A percentile compares a stretch with the other conserved stretches of the same genome.
Conservation (phyloP, 2,113 vertebrate species). For the Megatriorchis doriae region DNA sequence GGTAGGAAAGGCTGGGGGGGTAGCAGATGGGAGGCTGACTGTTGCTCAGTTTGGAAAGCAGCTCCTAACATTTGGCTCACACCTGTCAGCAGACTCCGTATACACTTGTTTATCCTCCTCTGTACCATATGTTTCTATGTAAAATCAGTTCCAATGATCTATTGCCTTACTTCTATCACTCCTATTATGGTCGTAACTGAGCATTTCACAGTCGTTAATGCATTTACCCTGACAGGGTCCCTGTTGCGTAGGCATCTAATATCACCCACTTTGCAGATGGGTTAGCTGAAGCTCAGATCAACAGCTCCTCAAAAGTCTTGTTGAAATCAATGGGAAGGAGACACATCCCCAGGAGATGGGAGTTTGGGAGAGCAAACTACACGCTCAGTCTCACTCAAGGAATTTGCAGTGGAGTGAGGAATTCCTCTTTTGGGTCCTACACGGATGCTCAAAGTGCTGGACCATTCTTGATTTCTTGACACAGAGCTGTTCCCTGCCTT, state of each 20-base stretch:
- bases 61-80: slow-evolving; percentile 55
- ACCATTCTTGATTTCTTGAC: background rate
- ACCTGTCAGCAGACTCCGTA: slow-evolving; percentile 48
- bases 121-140: slow-evolving; percentile 56
- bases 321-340: background rate
- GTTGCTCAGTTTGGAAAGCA: slow-evolving; percentile 51
- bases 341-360: background rate
- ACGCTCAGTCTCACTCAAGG: background rate
- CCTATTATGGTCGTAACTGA: slow-evolving; percentile 54
- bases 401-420: background rate
- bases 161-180: slow-evolving; percentile 56
- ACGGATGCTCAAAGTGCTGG: background rate
- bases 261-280: slow-evolving; percentile 57
- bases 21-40: slow-evolving; percentile 34
- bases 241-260: slow-evolving; percentile 41
- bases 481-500: background rate
- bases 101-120: slow-evolving; percentile 59
- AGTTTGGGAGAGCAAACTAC: background rate
- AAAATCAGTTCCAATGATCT: slow-evolving; percentile 57
- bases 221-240: slow-evolving; percentile 24
- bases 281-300: background rate
- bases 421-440: background rate
- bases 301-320: background rate
- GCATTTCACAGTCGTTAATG: slow-evolving; percentile 54
- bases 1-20: background rate